These are phyloP conservation scores for Paradoxurus hermaphroditus DNA, from an alignment of 2,113 vertebrate genomes.

Conservation along the genomic window DNA sequence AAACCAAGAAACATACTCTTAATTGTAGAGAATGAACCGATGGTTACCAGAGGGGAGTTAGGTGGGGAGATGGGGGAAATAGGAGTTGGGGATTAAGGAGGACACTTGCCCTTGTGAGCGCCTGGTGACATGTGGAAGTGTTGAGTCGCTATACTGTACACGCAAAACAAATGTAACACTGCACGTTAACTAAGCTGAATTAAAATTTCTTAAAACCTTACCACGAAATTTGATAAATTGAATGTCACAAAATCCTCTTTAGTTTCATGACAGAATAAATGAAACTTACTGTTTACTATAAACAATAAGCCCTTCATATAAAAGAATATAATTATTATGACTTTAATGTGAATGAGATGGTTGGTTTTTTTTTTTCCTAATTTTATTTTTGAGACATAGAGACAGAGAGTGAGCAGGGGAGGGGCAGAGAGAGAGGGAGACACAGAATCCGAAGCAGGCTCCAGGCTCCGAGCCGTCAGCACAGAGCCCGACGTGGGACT, in stretches of 20 bases:
- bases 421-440: no score
- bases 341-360: background rate
- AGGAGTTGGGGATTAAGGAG: background rate
- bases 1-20: background rate
- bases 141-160: background rate
- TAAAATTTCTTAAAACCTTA: background rate
- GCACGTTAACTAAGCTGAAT: background rate
- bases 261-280: background rate
- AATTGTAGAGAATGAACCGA: background rate
- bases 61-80: background rate
- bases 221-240: background rate
- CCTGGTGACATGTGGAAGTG: background rate
- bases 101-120: background rate
- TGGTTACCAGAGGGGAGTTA: background rate
- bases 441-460: no score
- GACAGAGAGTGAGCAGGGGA: no score
- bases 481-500: no score
- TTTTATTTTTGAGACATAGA: no score
- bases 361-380: background rate
- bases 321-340: background rate
- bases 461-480: no score
- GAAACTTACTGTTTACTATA: no score
- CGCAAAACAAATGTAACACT: background rate
- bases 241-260: background rate
- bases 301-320: background rate